A percentile compares a stretch with the other conserved stretches of the same genome.
These are phyloP conservation scores for Carassius auratus DNA, from an alignment of 2,113 vertebrate genomes.

Conservation along the genomic window DNA sequence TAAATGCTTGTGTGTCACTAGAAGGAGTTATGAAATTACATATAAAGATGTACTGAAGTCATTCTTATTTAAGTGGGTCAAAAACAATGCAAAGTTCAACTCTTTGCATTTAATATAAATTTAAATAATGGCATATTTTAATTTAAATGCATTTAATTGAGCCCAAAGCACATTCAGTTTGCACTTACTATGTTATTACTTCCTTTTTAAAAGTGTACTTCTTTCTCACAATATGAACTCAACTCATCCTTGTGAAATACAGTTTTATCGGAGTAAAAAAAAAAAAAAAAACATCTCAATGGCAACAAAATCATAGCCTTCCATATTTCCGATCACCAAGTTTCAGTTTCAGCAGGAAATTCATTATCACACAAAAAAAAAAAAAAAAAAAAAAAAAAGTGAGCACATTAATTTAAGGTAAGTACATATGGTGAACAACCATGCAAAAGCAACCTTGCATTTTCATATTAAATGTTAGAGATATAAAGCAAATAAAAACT, in stretches of 20 bases:
- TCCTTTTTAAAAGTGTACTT: neutral
- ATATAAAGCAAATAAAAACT: neutral
- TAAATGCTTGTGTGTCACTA: no score
- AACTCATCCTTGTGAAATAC: neutral
- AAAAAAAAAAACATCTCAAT: no score
- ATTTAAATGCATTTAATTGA: no score
- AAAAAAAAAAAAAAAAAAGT: neutral
- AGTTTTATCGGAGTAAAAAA: neutral
- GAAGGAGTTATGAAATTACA: no score
- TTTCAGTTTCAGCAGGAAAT: neutral
- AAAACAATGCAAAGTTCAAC: no score
- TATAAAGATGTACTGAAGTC: no score
- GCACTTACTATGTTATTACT: no score
- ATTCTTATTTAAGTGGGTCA: no score
- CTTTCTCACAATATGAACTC: neutral
- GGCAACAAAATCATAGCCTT: no score
- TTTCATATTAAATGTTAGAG: neutral
- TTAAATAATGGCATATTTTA: no score
- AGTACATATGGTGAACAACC: neutral
- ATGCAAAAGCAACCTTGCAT: neutral
- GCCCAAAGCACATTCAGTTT: neutral
- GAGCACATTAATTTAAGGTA: neutral
- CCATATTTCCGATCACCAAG: neutral
- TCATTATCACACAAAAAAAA: neutral
- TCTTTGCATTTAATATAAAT: no score